Evolutionary conservation across 2,113 vertebrate genomes (phyloP).

Genomic region (Puntigrus tetrazona): DNA sequence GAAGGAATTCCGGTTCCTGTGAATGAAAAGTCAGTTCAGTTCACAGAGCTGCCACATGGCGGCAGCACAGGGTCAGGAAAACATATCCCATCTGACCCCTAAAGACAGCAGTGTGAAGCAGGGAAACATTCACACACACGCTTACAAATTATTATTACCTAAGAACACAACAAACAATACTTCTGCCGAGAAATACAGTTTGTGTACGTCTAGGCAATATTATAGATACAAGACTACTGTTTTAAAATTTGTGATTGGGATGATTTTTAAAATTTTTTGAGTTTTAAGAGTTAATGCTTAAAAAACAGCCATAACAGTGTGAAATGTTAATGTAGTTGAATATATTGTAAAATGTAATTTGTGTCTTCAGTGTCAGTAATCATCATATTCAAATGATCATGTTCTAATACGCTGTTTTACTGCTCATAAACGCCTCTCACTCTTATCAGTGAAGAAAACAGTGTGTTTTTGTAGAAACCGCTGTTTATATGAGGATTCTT

Average conservation of each 20-base stretch:
- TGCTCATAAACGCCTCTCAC: not conserved
- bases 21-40: conserved; percentile 52
- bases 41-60: conserved; percentile 65
- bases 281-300: too few relatives aligned
- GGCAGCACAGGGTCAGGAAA: conserved; percentile 59
- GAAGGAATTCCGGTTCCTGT: conserved; percentile 91
- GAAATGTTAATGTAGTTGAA: not conserved
- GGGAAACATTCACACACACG: not conserved
- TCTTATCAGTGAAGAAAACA: not conserved
- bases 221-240: not conserved
- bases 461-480: not conserved
- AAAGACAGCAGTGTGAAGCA: not conserved
- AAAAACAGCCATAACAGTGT: not conserved
- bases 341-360: not conserved
- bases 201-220: not conserved
- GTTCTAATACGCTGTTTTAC: not conserved
- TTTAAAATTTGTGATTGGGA: not conserved
- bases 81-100: not conserved
- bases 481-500: too few relatives aligned
- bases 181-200: not conserved
- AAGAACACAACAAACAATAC: not conserved
- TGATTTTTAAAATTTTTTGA: not conserved
- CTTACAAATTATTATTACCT: not conserved
- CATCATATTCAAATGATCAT: too few relatives aligned
- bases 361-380: not conserved